These are phyloP conservation scores for Xenopus petersii DNA, from an alignment of 2,797 vertebrate species.

Conservation along the genomic window DNA sequence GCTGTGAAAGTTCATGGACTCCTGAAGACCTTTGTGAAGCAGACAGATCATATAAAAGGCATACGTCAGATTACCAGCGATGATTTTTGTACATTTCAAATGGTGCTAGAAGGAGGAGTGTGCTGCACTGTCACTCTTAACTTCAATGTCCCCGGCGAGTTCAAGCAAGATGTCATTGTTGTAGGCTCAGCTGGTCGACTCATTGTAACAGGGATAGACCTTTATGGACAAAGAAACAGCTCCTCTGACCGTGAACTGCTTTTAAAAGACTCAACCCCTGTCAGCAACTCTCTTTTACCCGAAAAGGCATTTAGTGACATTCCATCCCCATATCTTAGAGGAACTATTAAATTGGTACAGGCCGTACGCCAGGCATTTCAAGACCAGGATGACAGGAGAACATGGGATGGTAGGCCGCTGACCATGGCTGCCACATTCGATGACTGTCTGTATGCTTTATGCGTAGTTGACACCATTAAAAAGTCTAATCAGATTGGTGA, in stretches of 20 bases:
- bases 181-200: slow-evolving; percentile 85
- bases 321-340: slow-evolving; percentile 87
- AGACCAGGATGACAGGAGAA: slow-evolving; percentile 92
- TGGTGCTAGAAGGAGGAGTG: slow-evolving; percentile 90
- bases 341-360: slow-evolving; percentile 96
- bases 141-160: slow-evolving; percentile 94
- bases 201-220: slow-evolving; percentile 83
- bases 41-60: slow-evolving; percentile 93
- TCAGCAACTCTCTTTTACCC: slow-evolving; percentile 85
- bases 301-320: slow-evolving; percentile 96
- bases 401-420: slow-evolving; percentile 91
- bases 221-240: slow-evolving; percentile 90
- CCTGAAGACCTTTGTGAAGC: slow-evolving; percentile 96
- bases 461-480: slow-evolving; percentile 96
- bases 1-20: slow-evolving; percentile 91
- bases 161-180: slow-evolving; percentile 90
- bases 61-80: slow-evolving; percentile 98
- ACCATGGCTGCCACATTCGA: slow-evolving; percentile 98
- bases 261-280: slow-evolving; percentile 82
- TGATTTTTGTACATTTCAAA: slow-evolving; percentile 98
- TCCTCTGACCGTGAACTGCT: slow-evolving; percentile 79
- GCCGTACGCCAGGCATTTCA: slow-evolving; percentile 92
- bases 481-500: slow-evolving; percentile 92
- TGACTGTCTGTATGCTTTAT: slow-evolving; percentile 93
- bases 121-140: slow-evolving; percentile 97